Base-by-base conservation (phyloP, 2,888 invertebrate species). In the Caenorhabditis sp. region DNA sequence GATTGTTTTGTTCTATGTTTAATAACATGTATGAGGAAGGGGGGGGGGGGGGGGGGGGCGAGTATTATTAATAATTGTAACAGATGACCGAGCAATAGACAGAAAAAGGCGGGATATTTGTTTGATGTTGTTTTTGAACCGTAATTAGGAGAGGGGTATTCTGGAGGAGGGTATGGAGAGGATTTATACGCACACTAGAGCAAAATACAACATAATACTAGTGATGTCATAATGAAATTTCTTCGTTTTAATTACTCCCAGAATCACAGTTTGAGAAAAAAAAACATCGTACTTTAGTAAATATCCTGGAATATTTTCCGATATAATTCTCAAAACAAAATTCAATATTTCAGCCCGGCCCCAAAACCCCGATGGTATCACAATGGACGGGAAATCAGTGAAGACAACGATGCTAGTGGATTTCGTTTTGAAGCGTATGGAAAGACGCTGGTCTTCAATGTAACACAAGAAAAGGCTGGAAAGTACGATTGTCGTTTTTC, bases 401-500 rank as follows among this genome's bases (percentile, higher is more conserved):
- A 84, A 57, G 82, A 85, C 64, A 83, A 79, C 55, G 66, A 73
- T 51, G 54, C 59, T 0, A 77, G 69, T 14, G 85, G 85, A 43
- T 86, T 81, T 77, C 73, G 79, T 62, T 86, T 86, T 70, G 86
- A 86, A 63, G 67, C 81, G 4, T 86, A 79, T 68, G 86, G 86
- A 50, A 87, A 87, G 69, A 86, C 86, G 14, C 78, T 86, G n/a
- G 81, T 96, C 83, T 92, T 93, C 86, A 92, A 93, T 83, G 93
- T 94, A 0, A 92, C 92, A 68, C 93, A 93, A 86, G 93, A 93
- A 62, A 97, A 99, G 89, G 92, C 92, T 87, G 97, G 97, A 71
- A 90, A 91, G 8, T 99, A 99, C 88, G 94, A 94, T 6, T 99
- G 99, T 89, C 94, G 87, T 65, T 88, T 86, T 66, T 74, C 81